A percentile compares a stretch with the other conserved stretches of the same genome.
Conservation (phyloP, 2,113 vertebrate species). For the Lepus europaeus region DNA sequence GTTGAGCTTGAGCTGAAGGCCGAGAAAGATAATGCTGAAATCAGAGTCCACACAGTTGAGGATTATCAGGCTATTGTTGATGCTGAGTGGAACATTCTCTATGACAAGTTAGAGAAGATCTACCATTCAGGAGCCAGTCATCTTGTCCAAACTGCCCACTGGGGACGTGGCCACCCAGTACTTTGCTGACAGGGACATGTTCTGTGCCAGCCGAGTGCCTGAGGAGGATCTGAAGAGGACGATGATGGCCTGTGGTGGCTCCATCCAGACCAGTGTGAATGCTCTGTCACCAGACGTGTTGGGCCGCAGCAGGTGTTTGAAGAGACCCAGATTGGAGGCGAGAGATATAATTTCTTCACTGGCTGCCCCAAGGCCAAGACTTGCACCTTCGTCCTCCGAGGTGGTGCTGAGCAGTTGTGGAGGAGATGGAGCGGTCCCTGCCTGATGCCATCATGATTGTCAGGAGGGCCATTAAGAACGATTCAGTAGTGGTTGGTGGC, state of each 20-base stretch:
- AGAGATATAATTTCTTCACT: slow-evolving; percentile 97
- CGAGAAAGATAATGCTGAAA: slow-evolving; percentile 97
- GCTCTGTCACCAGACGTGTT: slow-evolving; percentile 92
- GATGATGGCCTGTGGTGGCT: slow-evolving; percentile 99
- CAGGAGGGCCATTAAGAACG: slow-evolving; percentile 97
- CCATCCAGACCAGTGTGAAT: slow-evolving; percentile 97
- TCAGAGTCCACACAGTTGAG: slow-evolving; percentile 95
- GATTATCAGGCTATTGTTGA: slow-evolving; percentile 99
- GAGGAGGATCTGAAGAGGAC: slow-evolving; percentile 98
- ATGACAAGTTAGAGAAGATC: slow-evolving; percentile 98
- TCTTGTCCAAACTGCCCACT: slow-evolving; percentile 97
- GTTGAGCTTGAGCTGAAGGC: slow-evolving; percentile 98
- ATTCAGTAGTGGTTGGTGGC: slow-evolving; percentile 96
- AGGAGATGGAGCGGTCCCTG: slow-evolving; percentile 97
- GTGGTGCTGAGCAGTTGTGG: slow-evolving; percentile 97
- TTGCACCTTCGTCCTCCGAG: slow-evolving; percentile 97
- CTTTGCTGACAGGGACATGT: slow-evolving; percentile 98
- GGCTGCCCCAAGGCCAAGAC: slow-evolving; percentile 97
- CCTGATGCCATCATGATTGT: slow-evolving; percentile 99
- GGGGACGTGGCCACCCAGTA: slow-evolving; percentile 98
- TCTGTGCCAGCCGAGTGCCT: slow-evolving; percentile 96
- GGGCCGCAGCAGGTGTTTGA: slow-evolving; percentile 96
- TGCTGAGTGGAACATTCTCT: slow-evolving; percentile 98
- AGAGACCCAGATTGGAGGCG: slow-evolving; percentile 97
- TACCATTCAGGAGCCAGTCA: slow-evolving; percentile 95